Percentiles rank a stretch among this genome's conserved stretches.
Evolutionary conservation across 2,797 vertebrate species (phyloP).

Genomic region (Phoebastria nigripes): DNA sequence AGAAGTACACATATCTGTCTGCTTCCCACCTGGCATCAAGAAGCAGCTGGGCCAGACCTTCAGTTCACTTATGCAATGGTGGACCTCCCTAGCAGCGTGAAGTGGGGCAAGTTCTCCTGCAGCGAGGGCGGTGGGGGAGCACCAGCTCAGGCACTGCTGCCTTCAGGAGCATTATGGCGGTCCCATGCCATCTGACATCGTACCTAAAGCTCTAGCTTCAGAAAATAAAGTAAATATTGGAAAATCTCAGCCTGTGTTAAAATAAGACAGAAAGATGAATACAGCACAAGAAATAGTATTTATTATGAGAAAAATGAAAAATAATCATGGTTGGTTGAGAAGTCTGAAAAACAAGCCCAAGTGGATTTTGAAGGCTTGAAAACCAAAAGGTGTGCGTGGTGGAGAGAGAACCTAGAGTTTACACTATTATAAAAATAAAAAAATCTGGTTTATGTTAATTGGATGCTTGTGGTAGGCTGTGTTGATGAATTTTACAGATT

Average conservation of each 20-base stretch:
- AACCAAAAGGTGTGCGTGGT: neutral
- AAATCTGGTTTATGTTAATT: neutral
- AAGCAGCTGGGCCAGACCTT: neutral
- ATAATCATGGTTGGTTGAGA: fast-evolving
- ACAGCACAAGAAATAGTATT: neutral
- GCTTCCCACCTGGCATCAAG: neutral
- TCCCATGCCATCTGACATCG: fast-evolving
- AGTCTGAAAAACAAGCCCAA: neutral
- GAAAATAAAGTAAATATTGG: neutral
- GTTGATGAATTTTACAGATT: neutral
- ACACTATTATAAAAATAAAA: neutral
- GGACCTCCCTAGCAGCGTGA: neutral
- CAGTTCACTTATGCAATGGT: neutral
- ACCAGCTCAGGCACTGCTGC: neutral
- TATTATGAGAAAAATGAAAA: neutral
- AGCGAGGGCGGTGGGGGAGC: neutral
- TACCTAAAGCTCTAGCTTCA: neutral
- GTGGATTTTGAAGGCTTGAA: neutral
- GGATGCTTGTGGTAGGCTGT: neutral
- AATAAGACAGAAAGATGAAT: neutral
- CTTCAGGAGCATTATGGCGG: neutral
- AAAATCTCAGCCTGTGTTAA: neutral
- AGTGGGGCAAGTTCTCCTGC: neutral
- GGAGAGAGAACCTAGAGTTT: neutral
- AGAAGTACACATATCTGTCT: neutral